Evolutionary conservation across 2,888 invertebrate genomes (phyloP), one percentile per base, ranked within the genome.

Genomic region (Pammene fasciana): DNA sequence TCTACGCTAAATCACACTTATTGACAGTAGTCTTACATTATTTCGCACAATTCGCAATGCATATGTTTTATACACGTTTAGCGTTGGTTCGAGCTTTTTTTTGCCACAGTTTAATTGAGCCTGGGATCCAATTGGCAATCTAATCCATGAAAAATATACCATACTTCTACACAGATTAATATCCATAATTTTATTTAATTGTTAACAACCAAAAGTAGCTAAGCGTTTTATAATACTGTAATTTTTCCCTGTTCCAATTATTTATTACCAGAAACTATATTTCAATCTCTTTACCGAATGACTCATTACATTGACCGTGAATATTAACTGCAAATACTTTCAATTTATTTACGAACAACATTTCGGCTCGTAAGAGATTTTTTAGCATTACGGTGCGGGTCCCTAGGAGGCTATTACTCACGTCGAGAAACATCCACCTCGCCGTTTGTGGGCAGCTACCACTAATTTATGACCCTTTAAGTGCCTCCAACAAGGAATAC

Each of bases 401-500:
- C 83, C 85, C 84, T 79, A 79, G 76, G 80, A 76, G 81, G 83
- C 87, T 87, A 91, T 91, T 87, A 91, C 79, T 91, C 89, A 89
- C 86, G 85, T 80, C 81, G 82, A 76, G 79, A 84, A 83, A 86
- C 87, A 86, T 83, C 89, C 86, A 88, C 88, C 89, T 88, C 86
- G 84, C 85, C 84, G 82, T 88, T 88, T 88, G 90, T 83, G 90
- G 90, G 82, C 83, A 86, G 85, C 88, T 82, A 82, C 85, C 79
- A 82, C 87, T 89, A 91, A 92, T 92, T 92, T 92, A 92, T 88
- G 78, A 83, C 84, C 84, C 87, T 90, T 86, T 88, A 88, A 92
- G 88, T 90, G 87, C 88, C 86, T 81, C 83, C 81, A 81, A 85
- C 81, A 80, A 80, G 78, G 76, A 81, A 80, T 78, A 81, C 79